Base-by-base conservation (phyloP, 2,888 invertebrate genomes). In the Colletes collaris region DNA sequence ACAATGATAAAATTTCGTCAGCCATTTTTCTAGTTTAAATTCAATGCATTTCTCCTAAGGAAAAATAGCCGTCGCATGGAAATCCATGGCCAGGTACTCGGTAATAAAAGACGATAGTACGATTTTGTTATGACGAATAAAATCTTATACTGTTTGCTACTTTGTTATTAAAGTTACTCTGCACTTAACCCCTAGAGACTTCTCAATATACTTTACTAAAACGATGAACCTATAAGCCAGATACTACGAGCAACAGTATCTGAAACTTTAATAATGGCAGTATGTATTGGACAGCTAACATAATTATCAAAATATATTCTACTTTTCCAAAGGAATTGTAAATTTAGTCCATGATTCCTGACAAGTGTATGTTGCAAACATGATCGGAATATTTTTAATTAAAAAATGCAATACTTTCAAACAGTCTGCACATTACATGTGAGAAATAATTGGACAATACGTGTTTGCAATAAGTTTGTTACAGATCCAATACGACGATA, bases 1-100 rank as follows among this genome's bases (percentile, higher is more conserved):
- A 90, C 90, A 91, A 88, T 78, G 86, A 84, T 89, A 81, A 83
- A 87, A 87, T 87, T 87, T 87, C 70, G 78, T 81, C 69, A 84
- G 81, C 72, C 82, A 86, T 82, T 80, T 73, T 74, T 77, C 82
- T 69, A 66, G 76, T 85, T 86, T 55, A 62, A 46, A 69, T 53
- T 77, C 46, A 35, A 53, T 50, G 49, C 52, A 70, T 81, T 77
- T 73, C 52, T 77, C 59, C 69, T 66, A 76, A 59, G 73, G 69
- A 81, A 86, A 82, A 84, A 74, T 64, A 69, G 76, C 68, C 62
- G 68, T 84, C 79, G 82, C 79, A 86, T 88, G 83, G 87, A 76
- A 83, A 87, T 75, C 79, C 82, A 82, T 87, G 84, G 83, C 85
- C 88, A 88, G 89, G 87, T 88, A 87, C 87, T 83, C 73, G 55